Percentiles rank a stretch among this genome's conserved stretches.
These are phyloP conservation scores for Bradypodion ventrale DNA, from an alignment of 2,797 vertebrate genomes.

Conservation along the genomic window DNA sequence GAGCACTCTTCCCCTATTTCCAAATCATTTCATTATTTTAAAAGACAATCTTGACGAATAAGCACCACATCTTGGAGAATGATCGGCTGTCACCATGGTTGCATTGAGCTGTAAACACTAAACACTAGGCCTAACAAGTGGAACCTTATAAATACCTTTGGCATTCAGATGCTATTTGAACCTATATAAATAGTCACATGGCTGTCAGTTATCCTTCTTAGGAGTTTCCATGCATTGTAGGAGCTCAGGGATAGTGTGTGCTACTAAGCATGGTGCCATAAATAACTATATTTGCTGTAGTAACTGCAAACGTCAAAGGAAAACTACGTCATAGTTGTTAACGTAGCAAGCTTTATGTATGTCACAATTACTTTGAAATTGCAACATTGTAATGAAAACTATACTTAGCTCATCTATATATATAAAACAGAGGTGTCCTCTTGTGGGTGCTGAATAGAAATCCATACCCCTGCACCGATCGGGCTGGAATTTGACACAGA, in stretches of 20 bases:
- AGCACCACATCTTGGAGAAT: background rate
- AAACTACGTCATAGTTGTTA: conserved; percentile 55
- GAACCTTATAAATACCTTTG: conserved; percentile 68
- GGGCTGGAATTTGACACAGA: too few species aligned
- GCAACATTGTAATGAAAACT: conserved; percentile 24
- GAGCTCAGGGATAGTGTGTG: conserved; percentile 59
- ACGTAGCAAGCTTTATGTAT: conserved; percentile 1
- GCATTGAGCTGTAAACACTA: conserved; percentile 32
- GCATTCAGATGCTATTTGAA: conserved; percentile 62
- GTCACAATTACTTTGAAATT: conserved; percentile 39
- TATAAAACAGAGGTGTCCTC: too few species aligned
- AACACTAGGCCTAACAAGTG: conserved; percentile 56
- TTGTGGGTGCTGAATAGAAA: too few species aligned
- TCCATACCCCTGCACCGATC: too few species aligned
- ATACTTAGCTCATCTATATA: background rate
- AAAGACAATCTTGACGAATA: conserved; percentile 27
- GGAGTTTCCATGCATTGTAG: conserved; percentile 61
- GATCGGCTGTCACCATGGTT: conserved; percentile 15
- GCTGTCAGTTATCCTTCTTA: conserved; percentile 73
- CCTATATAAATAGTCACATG: conserved; percentile 65
- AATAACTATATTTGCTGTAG: conserved; percentile 63
- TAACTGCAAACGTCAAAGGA: conserved; percentile 59
- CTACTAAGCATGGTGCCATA: conserved; percentile 61
- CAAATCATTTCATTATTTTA: background rate
- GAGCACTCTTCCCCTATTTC: background rate